Evolutionary conservation across 2,113 vertebrate species (phyloP), one percentile per base, ranked within the genome.

Genomic region (Zootoca vivipara): DNA sequence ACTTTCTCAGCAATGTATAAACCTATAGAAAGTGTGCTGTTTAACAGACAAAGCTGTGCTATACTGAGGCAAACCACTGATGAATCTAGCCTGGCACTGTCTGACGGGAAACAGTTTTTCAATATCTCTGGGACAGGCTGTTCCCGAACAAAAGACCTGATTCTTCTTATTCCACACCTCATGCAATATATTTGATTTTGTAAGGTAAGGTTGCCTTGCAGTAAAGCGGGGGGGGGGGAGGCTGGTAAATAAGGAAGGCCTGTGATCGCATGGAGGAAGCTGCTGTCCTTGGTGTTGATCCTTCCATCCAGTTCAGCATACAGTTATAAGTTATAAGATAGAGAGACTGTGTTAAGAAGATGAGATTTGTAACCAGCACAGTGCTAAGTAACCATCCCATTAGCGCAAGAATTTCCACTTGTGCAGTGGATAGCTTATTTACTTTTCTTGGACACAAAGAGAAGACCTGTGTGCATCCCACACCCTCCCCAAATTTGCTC

Each of bases 281-380:
- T 4, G 46, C 89, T 87, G 64, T 90, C 79, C 85, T 72, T 83
- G 85, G 89, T 86, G 74, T 80, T 90, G 72, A 90, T 72, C 56
- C 35, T 9, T 78, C 33, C 35, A 40, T 3, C 20, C 5, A 40
- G 20, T 20, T 20, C 33, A 42, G 16, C 33, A 40, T 69, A 35
- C n/a, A 52, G 46, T 52, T 52, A 52, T 52, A 52, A 52, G 12
- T 52, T 52, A 52, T 52, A 46, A 46, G 46, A 46, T 10, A 52
- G 46, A 52, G 46, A 52, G 46, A 52, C 46, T 12, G 46, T 12
- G 46, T 52, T 52, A 52, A 52, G 10, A 52, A 52, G 46, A 52
- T 12, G 46, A 52, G 46, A 52, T 2, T 12, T 12, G 10, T 52
- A 52, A 52, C 46, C 10, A 52, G 46, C 46, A 52, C 46, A 52